Evolutionary conservation across 1,140 invertebrate species (phyloP).

Genomic region (Eubasilissa regina): DNA sequence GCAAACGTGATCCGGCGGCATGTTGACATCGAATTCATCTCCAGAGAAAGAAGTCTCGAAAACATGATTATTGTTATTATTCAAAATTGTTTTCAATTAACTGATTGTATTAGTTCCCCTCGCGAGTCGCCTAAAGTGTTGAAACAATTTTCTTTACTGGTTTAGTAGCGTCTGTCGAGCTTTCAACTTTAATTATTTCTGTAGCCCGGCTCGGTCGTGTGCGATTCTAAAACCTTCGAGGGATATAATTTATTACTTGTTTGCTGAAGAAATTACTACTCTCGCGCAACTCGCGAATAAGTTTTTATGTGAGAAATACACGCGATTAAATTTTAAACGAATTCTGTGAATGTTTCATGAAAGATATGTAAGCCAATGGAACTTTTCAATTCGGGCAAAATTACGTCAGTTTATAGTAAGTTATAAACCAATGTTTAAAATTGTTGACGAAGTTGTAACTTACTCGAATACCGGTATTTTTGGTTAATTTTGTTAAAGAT

Average conservation of each 20-base stretch:
- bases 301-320: constrained; percentile 5
- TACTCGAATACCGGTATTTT: too few species aligned
- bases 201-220: background rate
- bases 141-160: background rate
- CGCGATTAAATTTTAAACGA: constrained; percentile 12
- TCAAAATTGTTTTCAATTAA: too few species aligned
- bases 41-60: too few species aligned
- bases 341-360: constrained; percentile 1
- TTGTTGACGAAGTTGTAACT: too few species aligned
- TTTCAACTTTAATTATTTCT: constrained; percentile 3
- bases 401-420: too few species aligned
- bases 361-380: constrained; percentile 3
- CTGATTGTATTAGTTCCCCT: too few species aligned
- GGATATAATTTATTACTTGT: background rate
- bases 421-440: too few species aligned
- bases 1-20: too few species aligned
- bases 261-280: constrained; percentile 1
- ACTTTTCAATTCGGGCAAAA: background rate
- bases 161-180: background rate
- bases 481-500: too few species aligned
- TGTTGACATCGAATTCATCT: too few species aligned
- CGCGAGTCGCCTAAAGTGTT: background rate
- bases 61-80: too few species aligned
- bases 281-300: background rate
- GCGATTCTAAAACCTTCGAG: background rate